Evolutionary conservation across 2,888 invertebrate species (phyloP), one percentile per base, ranked within the genome.

Genomic region (Melikaiella ostensackeni): DNA sequence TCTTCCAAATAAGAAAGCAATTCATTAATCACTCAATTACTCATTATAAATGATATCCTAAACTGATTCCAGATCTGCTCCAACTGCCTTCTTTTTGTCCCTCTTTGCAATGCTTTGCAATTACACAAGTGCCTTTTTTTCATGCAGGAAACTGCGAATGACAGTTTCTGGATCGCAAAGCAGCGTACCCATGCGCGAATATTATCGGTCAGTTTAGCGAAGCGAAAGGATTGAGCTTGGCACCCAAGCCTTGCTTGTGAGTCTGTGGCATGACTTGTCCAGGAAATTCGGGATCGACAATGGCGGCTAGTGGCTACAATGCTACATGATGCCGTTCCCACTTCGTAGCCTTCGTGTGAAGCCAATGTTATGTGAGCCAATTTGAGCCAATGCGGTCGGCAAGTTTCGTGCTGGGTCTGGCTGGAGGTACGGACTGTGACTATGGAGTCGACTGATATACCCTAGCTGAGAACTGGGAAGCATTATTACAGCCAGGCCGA

Each of bases 271-370:
- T 70, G 50, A 70, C 70, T 70, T 70, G 70, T 70, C 70, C 70
- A 70, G 70, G 70, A 70, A 50, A 70, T 70, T 70, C 50, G 70
- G 70, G 30, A 70, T 70, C 70, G 70, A 70, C 70, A 70, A 70
- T 70, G 70, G 70, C 70, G 50, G 70, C 42, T 38, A 38, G 30
- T 4, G 30, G 30, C 30, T 8, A 0, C n/a, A n/a, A n/a, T n/a
- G 35, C 66, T n/a, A 70, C 35, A 35, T 30, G 70, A 70, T 46
- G 70, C 70, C 50, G 21, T 55, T 55, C 55, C 55, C 55, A 55
- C 55, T 55, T 55, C 11, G 70, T 50, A 70, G 46, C 50, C 50
- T 70, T 70, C 70, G 70, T 70, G 46, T 70, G 70, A 70, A 70
- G 70, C 70, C 50, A 59, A 55, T 55, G 55, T 55, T 55, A 55